phyloP scores from a whole-genome alignment of 1,140 invertebrate genomes.

The Cryptotermes secundus region DNA sequence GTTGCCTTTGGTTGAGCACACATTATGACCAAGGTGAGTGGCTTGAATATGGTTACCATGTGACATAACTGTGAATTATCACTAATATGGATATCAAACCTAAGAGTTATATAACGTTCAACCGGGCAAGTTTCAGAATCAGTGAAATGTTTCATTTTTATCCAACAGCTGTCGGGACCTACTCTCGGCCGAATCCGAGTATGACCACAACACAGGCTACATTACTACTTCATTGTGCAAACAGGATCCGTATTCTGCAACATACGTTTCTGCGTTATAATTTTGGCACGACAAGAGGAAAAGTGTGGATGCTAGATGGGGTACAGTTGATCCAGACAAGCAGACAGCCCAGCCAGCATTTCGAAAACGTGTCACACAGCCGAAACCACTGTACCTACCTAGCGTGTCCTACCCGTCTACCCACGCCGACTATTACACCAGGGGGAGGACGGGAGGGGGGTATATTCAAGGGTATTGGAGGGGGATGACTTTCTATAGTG shows the following conservation, averaged over 20 bases:
- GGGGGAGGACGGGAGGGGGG: not conserved
- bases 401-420: not conserved
- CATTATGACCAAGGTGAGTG: too few species aligned
- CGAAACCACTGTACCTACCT: conserved; percentile 7
- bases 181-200: too few species aligned
- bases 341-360: conserved; percentile 12
- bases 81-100: too few species aligned
- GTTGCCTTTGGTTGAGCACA: too few species aligned
- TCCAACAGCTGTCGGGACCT: too few species aligned
- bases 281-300: not conserved
- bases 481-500: not conserved
- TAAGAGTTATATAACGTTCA: too few species aligned
- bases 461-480: not conserved
- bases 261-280: not conserved
- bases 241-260: not conserved
- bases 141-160: too few species aligned
- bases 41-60: too few species aligned
- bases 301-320: conserved; percentile 18
- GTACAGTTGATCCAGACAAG: conserved; percentile 16
- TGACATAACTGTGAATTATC: too few species aligned
- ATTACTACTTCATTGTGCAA: too few species aligned
- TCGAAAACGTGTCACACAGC: not conserved
- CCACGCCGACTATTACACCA: not conserved
- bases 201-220: too few species aligned
- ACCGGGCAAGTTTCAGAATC: too few species aligned